phyloP scores from a whole-genome alignment of 2,797 vertebrate species.

The Bufotes viridis region DNA sequence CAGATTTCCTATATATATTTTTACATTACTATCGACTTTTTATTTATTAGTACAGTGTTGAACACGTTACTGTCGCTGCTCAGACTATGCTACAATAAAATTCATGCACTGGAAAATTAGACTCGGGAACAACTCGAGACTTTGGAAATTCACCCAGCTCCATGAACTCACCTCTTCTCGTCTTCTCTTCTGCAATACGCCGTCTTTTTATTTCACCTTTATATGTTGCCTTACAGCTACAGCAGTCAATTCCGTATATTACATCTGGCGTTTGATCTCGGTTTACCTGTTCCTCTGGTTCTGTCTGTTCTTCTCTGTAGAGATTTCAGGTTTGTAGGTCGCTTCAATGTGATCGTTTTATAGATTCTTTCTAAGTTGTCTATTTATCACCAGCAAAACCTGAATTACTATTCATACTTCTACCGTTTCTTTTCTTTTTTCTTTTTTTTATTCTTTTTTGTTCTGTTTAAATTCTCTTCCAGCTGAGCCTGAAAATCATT shows the following conservation, averaged over 20 bases:
- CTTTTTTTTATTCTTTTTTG: constrained; percentile 46
- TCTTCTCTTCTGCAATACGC: constrained; percentile 67
- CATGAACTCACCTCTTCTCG: constrained; percentile 69
- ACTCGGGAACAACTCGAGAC: constrained; percentile 66
- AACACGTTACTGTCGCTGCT: constrained; percentile 36
- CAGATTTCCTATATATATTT: constrained; percentile 42
- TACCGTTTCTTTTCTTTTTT: constrained; percentile 20
- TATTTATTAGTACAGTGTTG: constrained; percentile 51
- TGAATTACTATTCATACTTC: constrained; percentile 52
- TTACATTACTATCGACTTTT: constrained; percentile 58
- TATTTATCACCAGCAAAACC: constrained; percentile 59
- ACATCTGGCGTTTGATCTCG: constrained; percentile 62
- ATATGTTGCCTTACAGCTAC: constrained; percentile 66
- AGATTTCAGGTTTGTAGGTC: constrained; percentile 70
- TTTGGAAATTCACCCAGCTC: constrained; percentile 66
- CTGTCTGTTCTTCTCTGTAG: constrained; percentile 54
- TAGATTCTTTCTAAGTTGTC: constrained; percentile 66
- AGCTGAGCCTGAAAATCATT: constrained; percentile 58
- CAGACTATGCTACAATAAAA: constrained; percentile 57
- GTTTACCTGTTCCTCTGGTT: constrained; percentile 60
- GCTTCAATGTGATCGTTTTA: constrained; percentile 71
- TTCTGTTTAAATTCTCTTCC: constrained; percentile 57
- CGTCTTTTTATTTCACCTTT: constrained; percentile 67
- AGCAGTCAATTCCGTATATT: constrained; percentile 59
- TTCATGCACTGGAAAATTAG: constrained; percentile 68